phyloP scores from a whole-genome alignment of 2,797 vertebrate species.

The Acanthurus lineatus region DNA sequence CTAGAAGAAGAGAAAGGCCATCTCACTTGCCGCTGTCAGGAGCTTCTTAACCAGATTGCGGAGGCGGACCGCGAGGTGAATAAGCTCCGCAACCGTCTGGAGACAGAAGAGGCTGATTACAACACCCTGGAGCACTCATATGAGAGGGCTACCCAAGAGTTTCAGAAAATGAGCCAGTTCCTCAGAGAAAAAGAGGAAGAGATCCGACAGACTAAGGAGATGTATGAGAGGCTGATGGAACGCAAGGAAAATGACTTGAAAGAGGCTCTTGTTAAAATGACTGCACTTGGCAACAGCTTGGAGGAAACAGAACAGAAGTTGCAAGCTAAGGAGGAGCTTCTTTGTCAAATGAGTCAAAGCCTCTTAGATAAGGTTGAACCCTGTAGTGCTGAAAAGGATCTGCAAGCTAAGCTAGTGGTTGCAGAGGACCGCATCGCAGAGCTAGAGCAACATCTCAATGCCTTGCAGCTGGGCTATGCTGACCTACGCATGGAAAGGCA shows the following conservation, averaged over 20 bases:
- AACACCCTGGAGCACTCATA: conserved; percentile 89
- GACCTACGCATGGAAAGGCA: conserved; percentile 82
- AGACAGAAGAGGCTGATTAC: conserved; percentile 90
- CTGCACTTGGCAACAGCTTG: conserved; percentile 90
- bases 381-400: conserved; percentile 83
- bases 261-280: conserved; percentile 93
- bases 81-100: conserved; percentile 88
- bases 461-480: conserved; percentile 83
- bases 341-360: conserved; percentile 84
- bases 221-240: conserved; percentile 89
- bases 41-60: conserved; percentile 91
- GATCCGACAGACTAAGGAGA: conserved; percentile 89
- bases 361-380: conserved; percentile 74
- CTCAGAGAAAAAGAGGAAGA: conserved; percentile 93
- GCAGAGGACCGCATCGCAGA: conserved; percentile 85
- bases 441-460: conserved; percentile 84
- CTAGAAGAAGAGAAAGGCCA: conserved; percentile 90
- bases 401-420: conserved; percentile 80
- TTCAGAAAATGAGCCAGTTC: conserved; percentile 89
- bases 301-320: conserved; percentile 92
- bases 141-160: conserved; percentile 88
- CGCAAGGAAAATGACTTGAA: conserved; percentile 92
- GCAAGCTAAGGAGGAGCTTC: conserved; percentile 89
- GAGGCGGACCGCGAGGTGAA: conserved; percentile 90
- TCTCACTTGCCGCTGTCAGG: conserved; percentile 91